Evolutionary conservation across 2,797 vertebrate genomes (phyloP).

Genomic region (Anniella stebbinsi): DNA sequence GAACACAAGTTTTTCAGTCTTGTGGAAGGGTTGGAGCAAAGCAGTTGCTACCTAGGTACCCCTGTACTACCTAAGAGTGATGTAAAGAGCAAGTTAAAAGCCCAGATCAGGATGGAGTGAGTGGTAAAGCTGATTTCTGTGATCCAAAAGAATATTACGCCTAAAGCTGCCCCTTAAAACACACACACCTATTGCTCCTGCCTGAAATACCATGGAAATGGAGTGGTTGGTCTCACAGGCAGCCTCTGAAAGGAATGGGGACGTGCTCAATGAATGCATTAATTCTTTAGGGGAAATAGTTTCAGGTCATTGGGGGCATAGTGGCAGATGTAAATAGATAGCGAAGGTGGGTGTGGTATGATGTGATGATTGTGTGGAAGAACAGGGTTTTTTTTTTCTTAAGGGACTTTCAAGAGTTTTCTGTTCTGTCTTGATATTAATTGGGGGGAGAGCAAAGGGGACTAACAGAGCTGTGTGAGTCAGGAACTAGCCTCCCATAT

Average conservation of each 20-base stretch:
- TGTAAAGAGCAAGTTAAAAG: neutral
- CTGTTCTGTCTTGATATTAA: neutral
- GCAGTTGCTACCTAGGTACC: neutral
- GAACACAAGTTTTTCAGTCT: neutral
- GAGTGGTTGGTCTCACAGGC: neutral
- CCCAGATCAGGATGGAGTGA: neutral
- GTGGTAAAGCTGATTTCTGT: neutral
- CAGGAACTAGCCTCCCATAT: neutral
- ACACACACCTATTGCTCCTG: neutral
- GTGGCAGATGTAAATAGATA: neutral
- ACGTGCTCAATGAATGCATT: neutral
- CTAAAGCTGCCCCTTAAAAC: neutral
- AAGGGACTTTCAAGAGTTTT: constrained; percentile 22
- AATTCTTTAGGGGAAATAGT: neutral
- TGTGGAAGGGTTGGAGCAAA: neutral
- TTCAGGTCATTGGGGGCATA: neutral
- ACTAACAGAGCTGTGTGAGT: neutral
- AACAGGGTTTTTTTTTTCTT: neutral
- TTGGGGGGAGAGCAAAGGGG: neutral
- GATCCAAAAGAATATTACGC: neutral
- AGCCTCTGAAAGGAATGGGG: neutral
- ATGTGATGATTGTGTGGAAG: neutral
- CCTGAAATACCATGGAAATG: neutral
- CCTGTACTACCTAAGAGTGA: neutral
- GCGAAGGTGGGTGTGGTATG: neutral